Conservation (phyloP, 1,140 invertebrate species). For the Amyelois transitella region DNA sequence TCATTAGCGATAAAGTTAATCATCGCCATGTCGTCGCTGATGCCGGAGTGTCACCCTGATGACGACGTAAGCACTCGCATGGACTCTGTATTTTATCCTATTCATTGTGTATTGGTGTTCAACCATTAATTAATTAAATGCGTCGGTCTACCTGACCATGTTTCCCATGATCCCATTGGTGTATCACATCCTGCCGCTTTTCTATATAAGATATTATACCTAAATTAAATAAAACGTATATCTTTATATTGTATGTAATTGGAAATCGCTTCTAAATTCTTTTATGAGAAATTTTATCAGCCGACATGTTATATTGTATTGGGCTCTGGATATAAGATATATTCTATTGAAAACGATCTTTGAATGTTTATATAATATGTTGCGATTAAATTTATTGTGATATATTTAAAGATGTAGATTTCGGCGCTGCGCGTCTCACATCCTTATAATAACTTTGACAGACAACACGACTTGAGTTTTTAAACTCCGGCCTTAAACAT, state of each 20-base stretch:
- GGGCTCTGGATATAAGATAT: not conserved
- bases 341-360: slow-evolving; percentile 6
- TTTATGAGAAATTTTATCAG: slow-evolving; percentile 11
- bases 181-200: not conserved
- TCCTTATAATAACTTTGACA: not conserved
- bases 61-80: not conserved
- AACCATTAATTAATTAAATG: not conserved
- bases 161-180: not conserved
- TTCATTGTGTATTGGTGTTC: not conserved
- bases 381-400: slow-evolving; percentile 8
- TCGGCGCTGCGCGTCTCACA: not conserved
- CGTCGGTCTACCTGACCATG: not conserved
- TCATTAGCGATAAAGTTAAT: not conserved
- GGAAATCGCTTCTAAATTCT: slow-evolving; percentile 18
- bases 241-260: not conserved
- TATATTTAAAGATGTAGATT: slow-evolving; percentile 2
- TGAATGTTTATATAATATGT: slow-evolving; percentile 14
- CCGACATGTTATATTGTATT: not conserved
- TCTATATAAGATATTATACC: not conserved
- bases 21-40: too few species aligned
- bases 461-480: not conserved
- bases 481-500: too few species aligned
- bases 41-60: too few species aligned
- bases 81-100: not conserved
- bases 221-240: not conserved